Evolutionary conservation across 2,113 vertebrate species (phyloP), one percentile per base, ranked within the genome.

Genomic region (Microtus richardsoni): DNA sequence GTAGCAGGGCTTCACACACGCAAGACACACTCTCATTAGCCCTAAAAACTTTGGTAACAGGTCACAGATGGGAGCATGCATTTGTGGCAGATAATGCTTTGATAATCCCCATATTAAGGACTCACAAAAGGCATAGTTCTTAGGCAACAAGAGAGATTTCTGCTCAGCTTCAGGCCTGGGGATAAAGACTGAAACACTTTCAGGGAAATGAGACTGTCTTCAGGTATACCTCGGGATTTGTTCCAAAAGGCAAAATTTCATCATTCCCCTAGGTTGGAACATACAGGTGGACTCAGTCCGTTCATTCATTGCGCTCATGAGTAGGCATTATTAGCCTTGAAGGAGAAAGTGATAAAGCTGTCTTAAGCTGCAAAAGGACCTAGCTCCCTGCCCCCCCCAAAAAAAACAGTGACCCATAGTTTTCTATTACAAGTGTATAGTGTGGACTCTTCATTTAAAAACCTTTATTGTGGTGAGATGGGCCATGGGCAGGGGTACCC

Each of bases 151-250:
- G 58, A 78, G 64, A 88, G 52, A 26, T 64, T 94, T 82, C 77
- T 39, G 11, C 8, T 14, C 24, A n/a, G 52, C 73, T 75, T 92
- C 47, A 82, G 79, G 58, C 22, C 68, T 86, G 78, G 66, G 88
- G 80, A 92, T 52, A 75, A 79, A 95, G 64, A 75, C 5, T 54
- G 17, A 75, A 75, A 30, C 11, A 91, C 54, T 74, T 17, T 7
- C 66, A 95, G 62, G 64, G 79, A 90, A 91, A 85, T 0, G 3
- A 93, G 24, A 78, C 1, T 71, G 39, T 77, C 66, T 91, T 84
- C 68, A 78, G 84, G 66, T 75, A 70, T 86, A 88, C 41, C 44
- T 91, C 75, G 70, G 89, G 60, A 54, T 93, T 83, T 82, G 41
- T 47, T 47, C 30, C 74, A 93, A 49, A 21, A 80, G 78, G 74